phyloP scores from a whole-genome alignment of 23 tunicate species.

The Botrylloides violaceus region DNA sequence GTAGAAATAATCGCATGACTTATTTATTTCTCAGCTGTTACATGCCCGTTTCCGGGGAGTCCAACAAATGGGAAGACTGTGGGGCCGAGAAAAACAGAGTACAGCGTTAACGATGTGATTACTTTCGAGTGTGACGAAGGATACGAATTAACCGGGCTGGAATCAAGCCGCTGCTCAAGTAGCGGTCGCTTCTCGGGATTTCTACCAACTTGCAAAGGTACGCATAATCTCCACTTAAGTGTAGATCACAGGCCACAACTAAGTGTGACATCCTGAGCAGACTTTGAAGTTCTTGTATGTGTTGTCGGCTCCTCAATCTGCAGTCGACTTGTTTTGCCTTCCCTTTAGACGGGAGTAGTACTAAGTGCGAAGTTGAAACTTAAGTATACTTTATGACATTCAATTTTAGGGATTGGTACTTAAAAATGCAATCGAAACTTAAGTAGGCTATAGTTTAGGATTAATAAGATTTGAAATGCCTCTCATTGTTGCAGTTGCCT shows the following conservation, averaged over 20 bases:
- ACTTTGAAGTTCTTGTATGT: too few relatives aligned
- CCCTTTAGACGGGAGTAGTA: too few relatives aligned
- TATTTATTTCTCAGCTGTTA: constrained; percentile 30
- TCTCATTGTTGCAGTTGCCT: constrained; percentile 1
- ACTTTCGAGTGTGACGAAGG: constrained; percentile 39
- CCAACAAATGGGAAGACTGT: constrained; percentile 22
- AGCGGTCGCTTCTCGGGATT: constrained; percentile 21
- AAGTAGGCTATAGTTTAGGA: too few relatives aligned
- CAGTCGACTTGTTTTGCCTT: too few relatives aligned
- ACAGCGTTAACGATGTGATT: constrained; percentile 17
- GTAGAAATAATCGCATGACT: too few relatives aligned
- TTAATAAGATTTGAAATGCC: neutral
- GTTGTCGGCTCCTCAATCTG: too few relatives aligned
- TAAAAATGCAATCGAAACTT: too few relatives aligned
- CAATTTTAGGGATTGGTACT: too few relatives aligned
- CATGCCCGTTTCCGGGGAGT: constrained; percentile 13
- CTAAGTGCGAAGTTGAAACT: too few relatives aligned
- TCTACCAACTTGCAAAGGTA: constrained; percentile 30
- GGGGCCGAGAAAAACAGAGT: constrained; percentile 1
- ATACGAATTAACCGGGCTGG: constrained; percentile 3
- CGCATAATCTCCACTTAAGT: neutral
- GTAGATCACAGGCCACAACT: too few relatives aligned
- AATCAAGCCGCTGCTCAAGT: constrained; percentile 1
- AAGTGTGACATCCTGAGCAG: too few relatives aligned
- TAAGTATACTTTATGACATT: too few relatives aligned